Conservation (phyloP, 2,888 invertebrate species). For the Adela reaumurella region DNA sequence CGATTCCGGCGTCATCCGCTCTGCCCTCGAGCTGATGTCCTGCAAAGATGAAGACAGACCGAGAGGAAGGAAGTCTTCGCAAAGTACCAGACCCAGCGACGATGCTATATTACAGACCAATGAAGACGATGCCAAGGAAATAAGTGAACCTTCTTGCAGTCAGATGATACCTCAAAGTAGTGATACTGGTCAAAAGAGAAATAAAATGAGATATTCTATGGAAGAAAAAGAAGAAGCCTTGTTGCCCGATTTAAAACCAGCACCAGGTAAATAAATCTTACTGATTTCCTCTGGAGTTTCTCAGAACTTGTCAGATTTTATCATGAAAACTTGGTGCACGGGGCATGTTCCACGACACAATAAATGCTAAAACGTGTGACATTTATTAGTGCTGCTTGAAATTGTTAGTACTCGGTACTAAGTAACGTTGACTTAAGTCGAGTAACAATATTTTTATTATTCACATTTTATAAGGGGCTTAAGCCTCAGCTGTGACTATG, state of each 20-base stretch:
- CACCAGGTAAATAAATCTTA: constrained; percentile 52
- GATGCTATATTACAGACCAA: too few species aligned
- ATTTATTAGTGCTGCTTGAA: too few species aligned
- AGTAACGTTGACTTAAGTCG: too few species aligned
- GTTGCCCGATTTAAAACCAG: constrained; percentile 77
- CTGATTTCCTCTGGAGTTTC: too few species aligned
- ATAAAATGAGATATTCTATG: constrained; percentile 33
- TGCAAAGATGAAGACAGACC: constrained; percentile 69
- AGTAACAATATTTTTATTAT: too few species aligned
- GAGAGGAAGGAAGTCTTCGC: constrained; percentile 41
- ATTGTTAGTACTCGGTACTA: too few species aligned
- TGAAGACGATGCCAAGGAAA: constrained; percentile 13
- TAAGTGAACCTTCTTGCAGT: background rate
- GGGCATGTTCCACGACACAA: too few species aligned
- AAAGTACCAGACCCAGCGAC: constrained; percentile 9
- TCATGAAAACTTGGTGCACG: too few species aligned
- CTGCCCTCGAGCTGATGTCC: constrained; percentile 75
- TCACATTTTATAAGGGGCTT: too few species aligned
- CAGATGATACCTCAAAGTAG: background rate
- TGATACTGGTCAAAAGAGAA: constrained; percentile 19
- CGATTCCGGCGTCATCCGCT: constrained; percentile 68
- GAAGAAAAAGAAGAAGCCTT: constrained; percentile 67
- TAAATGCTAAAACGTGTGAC: too few species aligned
- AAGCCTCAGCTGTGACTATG: too few species aligned
- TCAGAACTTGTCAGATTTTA: too few species aligned